phyloP scores from a whole-genome alignment of 2,113 vertebrate genomes.

The Tursiops truncatus region DNA sequence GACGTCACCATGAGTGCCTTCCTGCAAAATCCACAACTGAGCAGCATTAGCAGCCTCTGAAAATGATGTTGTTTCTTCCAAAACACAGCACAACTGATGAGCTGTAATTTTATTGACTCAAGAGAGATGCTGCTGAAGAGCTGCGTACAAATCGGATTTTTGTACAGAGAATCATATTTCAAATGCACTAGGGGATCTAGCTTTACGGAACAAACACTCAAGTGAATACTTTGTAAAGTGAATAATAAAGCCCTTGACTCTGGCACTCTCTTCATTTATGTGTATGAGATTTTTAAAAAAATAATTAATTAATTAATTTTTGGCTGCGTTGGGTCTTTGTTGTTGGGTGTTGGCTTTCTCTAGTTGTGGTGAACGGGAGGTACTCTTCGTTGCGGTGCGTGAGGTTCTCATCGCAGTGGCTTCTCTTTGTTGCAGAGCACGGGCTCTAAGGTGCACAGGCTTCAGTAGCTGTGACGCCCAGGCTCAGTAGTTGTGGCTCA shows the following conservation, averaged over 20 bases:
- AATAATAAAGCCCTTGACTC: slow-evolving; percentile 20
- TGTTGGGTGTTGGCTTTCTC: too few relatives aligned
- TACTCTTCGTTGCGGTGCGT: too few relatives aligned
- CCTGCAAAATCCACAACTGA: neutral
- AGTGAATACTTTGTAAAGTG: slow-evolving; percentile 1
- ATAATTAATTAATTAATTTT: too few relatives aligned
- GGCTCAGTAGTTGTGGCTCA: too few relatives aligned
- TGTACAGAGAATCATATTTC: slow-evolving; percentile 42
- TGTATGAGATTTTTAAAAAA: neutral
- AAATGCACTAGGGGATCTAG: neutral
- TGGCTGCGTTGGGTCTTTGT: too few relatives aligned
- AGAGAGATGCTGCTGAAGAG: slow-evolving; percentile 48
- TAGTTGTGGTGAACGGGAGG: too few relatives aligned
- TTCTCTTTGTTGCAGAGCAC: too few relatives aligned
- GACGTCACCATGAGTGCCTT: neutral
- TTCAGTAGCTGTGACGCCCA: too few relatives aligned
- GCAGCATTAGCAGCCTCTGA: neutral
- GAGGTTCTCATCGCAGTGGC: too few relatives aligned
- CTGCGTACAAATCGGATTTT: slow-evolving; percentile 29
- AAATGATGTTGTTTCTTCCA: neutral
- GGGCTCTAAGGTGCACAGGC: too few relatives aligned
- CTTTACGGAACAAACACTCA: neutral
- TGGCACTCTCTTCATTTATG: neutral
- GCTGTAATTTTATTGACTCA: slow-evolving; percentile 54
- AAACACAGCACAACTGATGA: slow-evolving; percentile 22